phyloP scores from a whole-genome alignment of 2,888 invertebrate species.

The Drosophila falleni region DNA sequence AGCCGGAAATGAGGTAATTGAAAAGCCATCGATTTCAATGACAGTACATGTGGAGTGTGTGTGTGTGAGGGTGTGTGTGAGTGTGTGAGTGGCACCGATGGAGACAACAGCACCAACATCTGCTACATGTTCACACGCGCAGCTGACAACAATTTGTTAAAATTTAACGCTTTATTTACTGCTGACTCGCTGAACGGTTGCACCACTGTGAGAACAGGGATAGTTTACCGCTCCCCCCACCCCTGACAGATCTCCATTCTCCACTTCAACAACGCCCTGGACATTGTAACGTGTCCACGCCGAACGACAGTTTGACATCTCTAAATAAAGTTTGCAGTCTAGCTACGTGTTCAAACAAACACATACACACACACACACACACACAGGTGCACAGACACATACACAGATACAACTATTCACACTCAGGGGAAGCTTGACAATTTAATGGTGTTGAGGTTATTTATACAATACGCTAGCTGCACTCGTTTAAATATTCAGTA shows the following conservation, averaged over 20 bases:
- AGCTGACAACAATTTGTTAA: conserved; percentile 77
- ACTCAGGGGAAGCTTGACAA: conserved; percentile 54
- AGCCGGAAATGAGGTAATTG: conserved; percentile 69
- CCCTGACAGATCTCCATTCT: background rate
- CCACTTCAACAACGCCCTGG: conserved; percentile 8
- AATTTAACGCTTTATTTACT: conserved; percentile 79
- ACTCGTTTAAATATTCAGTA: conserved; percentile 64
- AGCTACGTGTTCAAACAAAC: conserved; percentile 59
- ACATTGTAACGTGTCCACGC: conserved; percentile 53
- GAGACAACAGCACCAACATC: background rate
- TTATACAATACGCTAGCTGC: conserved; percentile 71
- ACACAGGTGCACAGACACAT: conserved; percentile 16
- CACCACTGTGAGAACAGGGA: conserved; percentile 6
- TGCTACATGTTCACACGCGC: conserved; percentile 65
- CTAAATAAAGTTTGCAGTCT: conserved; percentile 77
- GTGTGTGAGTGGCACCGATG: background rate
- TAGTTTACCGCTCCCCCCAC: background rate
- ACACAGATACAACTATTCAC: conserved; percentile 14
- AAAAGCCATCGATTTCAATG: conserved; percentile 68
- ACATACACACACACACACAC: conserved; percentile 29
- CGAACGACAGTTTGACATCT: conserved; percentile 78
- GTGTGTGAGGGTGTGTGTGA: background rate
- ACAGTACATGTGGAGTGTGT: conserved; percentile 11
- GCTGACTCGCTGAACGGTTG: conserved; percentile 52
- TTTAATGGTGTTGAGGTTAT: conserved; percentile 79